Conservation (phyloP, 2,797 vertebrate genomes). For the Neosilurus mollespiculum region DNA sequence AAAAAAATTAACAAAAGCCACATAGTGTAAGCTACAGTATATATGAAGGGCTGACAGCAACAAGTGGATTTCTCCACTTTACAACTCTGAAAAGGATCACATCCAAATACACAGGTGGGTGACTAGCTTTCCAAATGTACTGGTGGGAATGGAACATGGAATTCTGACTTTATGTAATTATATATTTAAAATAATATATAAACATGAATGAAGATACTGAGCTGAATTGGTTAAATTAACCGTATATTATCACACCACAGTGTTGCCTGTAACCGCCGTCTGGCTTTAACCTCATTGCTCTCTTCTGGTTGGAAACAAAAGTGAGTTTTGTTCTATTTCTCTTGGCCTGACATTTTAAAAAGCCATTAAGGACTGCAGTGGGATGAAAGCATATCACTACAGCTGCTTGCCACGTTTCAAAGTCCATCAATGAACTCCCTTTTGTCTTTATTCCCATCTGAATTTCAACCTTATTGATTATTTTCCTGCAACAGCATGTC, state of each 20-base stretch:
- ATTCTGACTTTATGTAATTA: too few relatives aligned
- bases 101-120: too few relatives aligned
- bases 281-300: background rate
- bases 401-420: background rate
- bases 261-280: background rate
- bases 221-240: background rate
- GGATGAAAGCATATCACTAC: background rate
- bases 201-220: too few relatives aligned
- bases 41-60: too few relatives aligned
- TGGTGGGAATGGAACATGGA: too few relatives aligned
- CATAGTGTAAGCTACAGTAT: background rate
- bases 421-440: background rate
- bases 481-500: background rate
- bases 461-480: background rate
- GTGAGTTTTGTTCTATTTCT: slow-evolving; percentile 32
- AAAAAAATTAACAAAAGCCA: background rate
- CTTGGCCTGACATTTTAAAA: slow-evolving; percentile 53
- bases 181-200: too few relatives aligned
- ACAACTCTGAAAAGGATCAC: too few relatives aligned
- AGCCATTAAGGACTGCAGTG: slow-evolving; percentile 46
- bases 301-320: slow-evolving; percentile 7
- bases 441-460: background rate
- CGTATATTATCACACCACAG: background rate
- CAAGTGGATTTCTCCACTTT: too few relatives aligned
- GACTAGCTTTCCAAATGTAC: too few relatives aligned